These are phyloP conservation scores for Mus pahari DNA, from an alignment of 2,113 vertebrate genomes.

Conservation along the genomic window DNA sequence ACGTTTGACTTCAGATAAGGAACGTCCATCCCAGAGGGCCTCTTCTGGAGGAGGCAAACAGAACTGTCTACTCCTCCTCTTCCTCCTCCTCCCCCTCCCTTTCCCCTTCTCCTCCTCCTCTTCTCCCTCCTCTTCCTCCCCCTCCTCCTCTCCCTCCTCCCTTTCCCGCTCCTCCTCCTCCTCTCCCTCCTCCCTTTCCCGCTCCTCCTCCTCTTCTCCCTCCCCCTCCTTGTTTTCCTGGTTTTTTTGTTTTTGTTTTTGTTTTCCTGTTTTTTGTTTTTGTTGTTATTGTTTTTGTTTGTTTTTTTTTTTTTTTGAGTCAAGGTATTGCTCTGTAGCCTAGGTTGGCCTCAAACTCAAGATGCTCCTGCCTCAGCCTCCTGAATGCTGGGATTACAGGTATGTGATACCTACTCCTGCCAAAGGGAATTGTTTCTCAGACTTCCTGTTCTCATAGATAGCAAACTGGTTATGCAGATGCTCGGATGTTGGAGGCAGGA, in stretches of 20 bases:
- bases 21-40: background rate
- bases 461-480: background rate
- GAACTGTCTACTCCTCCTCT: background rate
- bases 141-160: too few species aligned
- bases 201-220: too few species aligned
- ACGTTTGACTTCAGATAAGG: background rate
- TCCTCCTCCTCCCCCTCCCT: too few species aligned
- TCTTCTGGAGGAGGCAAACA: background rate
- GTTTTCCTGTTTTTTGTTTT: background rate
- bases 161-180: too few species aligned
- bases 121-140: rapidly evolving
- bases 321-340: background rate
- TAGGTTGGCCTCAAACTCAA: background rate
- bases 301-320: background rate
- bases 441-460: background rate
- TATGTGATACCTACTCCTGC: background rate
- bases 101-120: too few species aligned
- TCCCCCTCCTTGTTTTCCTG: too few species aligned
- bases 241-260: background rate
- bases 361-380: background rate
- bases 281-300: too few species aligned
- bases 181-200: too few species aligned
- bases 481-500: background rate
- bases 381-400: background rate
- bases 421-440: background rate